These are phyloP conservation scores for Listrodromus nycthemerus DNA, from an alignment of 2,888 invertebrate species.

Conservation along the genomic window DNA sequence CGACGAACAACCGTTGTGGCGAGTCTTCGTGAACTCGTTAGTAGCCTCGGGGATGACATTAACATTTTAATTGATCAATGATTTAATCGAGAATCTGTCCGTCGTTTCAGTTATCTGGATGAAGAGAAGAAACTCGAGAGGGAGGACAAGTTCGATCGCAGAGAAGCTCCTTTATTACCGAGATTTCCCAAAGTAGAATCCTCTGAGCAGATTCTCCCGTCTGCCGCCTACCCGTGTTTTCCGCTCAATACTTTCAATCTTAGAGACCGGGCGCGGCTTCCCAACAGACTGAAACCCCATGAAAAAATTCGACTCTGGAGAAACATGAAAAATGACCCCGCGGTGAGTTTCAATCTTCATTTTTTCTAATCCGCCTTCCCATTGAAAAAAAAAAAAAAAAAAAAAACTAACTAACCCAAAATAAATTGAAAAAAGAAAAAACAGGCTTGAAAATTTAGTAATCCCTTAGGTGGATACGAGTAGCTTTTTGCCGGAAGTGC, in stretches of 20 bases:
- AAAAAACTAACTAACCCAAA: background rate
- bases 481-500: conserved; percentile 48
- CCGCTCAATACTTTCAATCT: conserved; percentile 74
- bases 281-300: conserved; percentile 68
- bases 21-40: conserved; percentile 74
- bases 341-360: conserved; percentile 65
- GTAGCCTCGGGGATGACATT: conserved; percentile 18
- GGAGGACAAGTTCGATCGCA: conserved; percentile 71
- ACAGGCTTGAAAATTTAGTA: background rate
- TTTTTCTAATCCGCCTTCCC: background rate
- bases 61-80: background rate
- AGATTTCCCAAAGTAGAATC: conserved; percentile 71
- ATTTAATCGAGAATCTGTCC: background rate
- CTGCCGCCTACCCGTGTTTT: conserved; percentile 66
- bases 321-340: conserved; percentile 71
- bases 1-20: conserved; percentile 73
- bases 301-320: conserved; percentile 76
- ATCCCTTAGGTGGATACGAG: conserved; percentile 64
- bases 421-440: background rate
- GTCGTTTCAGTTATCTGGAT: conserved; percentile 71
- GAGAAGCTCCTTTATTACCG: conserved; percentile 66
- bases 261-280: conserved; percentile 62
- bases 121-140: conserved; percentile 66
- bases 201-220: conserved; percentile 64
- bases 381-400: background rate